Evolutionary conservation across 2,888 invertebrate species (phyloP).

Genomic region (Apodemia hepburni): DNA sequence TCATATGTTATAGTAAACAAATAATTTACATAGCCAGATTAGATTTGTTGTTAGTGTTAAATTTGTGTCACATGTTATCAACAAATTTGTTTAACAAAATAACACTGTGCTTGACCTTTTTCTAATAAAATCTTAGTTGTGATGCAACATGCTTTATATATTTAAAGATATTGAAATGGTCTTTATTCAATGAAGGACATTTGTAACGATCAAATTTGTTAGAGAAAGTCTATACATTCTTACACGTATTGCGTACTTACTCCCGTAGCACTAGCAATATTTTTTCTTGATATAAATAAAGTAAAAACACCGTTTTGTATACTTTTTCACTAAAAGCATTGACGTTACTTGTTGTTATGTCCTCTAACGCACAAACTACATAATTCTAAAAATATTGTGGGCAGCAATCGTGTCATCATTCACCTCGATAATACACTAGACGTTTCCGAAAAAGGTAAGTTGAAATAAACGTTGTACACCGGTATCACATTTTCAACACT

Average conservation of each 20-base stretch:
- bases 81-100: slow-evolving; percentile 7
- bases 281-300: slow-evolving; percentile 7
- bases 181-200: slow-evolving; percentile 46
- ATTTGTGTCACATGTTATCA: slow-evolving; percentile 10
- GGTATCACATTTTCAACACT: slow-evolving; percentile 24
- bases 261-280: slow-evolving; percentile 19
- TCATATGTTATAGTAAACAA: not conserved
- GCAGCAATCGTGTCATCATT: slow-evolving; percentile 68
- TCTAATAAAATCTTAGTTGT: slow-evolving; percentile 28
- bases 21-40: slow-evolving; percentile 10
- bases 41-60: not conserved
- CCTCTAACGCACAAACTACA: slow-evolving; percentile 68
- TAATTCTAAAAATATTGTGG: slow-evolving; percentile 77
- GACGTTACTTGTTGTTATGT: slow-evolving; percentile 53
- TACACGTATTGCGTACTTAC: slow-evolving; percentile 33
- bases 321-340: slow-evolving; percentile 14
- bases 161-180: slow-evolving; percentile 29
- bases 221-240: slow-evolving; percentile 52
- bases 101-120: slow-evolving; percentile 16
- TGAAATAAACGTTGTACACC: slow-evolving; percentile 13
- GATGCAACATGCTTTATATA: slow-evolving; percentile 28
- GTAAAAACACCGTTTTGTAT: slow-evolving; percentile 37
- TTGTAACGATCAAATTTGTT: slow-evolving; percentile 37
- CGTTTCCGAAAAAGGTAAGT: slow-evolving; percentile 24
- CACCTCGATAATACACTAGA: slow-evolving; percentile 40